Base-by-base conservation (phyloP, 2,113 vertebrate genomes). In the Oryctolagus cuniculus region DNA sequence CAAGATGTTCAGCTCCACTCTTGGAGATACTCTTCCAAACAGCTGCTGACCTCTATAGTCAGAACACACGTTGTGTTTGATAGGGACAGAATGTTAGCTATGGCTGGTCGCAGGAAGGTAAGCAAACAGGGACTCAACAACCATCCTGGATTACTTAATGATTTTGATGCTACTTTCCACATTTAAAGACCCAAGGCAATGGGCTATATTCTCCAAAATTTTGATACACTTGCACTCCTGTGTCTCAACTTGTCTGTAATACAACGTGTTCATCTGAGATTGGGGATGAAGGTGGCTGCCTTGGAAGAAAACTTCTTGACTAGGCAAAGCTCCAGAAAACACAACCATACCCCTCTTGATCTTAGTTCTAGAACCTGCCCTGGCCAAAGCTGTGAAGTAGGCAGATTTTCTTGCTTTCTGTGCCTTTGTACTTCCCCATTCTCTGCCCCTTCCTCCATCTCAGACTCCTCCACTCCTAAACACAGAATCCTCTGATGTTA, bases 401-500 rank as follows among this genome's bases (percentile, higher is more conserved):
- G 75, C 36, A 95, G 17, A 85, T 85, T 94, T 78, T 64, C 6
- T 24, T 77, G 80, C 38, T 21, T 63, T 73, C 72, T 72, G 74
- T 24, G 82, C 83, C 36, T 93, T 90, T 81, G 9, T 25, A 95
- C 72, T 94, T 97, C 63, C 55, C 16, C 75, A 27, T 95, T 87
- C 16, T 87, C 16, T 51, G 25, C 11, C 22, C 75, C 96, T 95
- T 80, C 24, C 24, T 94, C 12, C 38, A 69, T 89, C 77, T 69
- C 31, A 90, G 92, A 87, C 72, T 79, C 69, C 92, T 85, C n/a
- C 17, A 64, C 69, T 78, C 36, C 10, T 17, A 82, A 55, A 29
- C 17, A 12, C 6, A 55, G 74, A 94, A 84, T 79, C 44, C 27
- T 83, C 7, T 88, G 75, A 51, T 29, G 31, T 34, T 87, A 34